Conservation (phyloP, 2,797 vertebrate species). For the Bothrops alternatus region DNA sequence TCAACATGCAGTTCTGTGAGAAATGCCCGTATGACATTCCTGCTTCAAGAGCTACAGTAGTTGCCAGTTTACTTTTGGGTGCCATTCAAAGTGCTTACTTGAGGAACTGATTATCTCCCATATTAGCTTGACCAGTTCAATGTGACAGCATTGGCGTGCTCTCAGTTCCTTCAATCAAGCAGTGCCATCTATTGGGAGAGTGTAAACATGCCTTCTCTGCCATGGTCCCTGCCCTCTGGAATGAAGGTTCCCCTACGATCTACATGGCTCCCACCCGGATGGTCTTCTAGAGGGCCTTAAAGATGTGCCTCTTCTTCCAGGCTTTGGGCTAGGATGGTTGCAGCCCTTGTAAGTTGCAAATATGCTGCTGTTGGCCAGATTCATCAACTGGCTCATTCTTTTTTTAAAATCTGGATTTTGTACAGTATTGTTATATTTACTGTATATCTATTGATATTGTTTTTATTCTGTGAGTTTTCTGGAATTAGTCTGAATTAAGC, state of each 20-base stretch:
- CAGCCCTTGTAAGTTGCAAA: background rate
- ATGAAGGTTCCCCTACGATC: background rate
- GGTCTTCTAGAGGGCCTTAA: background rate
- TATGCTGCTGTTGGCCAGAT: background rate
- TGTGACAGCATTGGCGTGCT: background rate
- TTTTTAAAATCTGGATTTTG: background rate
- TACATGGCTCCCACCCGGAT: background rate
- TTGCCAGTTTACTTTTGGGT: background rate
- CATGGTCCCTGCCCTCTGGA: background rate
- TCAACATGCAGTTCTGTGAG: background rate
- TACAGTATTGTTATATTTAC: background rate
- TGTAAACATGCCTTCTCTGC: background rate
- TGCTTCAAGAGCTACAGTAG: background rate
- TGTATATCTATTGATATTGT: background rate
- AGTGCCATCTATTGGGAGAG: background rate
- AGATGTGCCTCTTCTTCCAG: background rate
- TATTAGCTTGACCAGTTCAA: background rate
- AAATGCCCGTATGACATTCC: background rate
- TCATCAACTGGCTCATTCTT: background rate
- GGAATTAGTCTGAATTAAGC: background rate
- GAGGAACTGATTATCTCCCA: background rate
- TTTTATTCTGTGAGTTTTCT: background rate
- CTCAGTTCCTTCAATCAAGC: background rate
- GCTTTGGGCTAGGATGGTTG: background rate
- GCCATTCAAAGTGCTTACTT: background rate